Conservation (phyloP, 2,113 vertebrate species). For the Dunckerocampus dactyliophorus region DNA sequence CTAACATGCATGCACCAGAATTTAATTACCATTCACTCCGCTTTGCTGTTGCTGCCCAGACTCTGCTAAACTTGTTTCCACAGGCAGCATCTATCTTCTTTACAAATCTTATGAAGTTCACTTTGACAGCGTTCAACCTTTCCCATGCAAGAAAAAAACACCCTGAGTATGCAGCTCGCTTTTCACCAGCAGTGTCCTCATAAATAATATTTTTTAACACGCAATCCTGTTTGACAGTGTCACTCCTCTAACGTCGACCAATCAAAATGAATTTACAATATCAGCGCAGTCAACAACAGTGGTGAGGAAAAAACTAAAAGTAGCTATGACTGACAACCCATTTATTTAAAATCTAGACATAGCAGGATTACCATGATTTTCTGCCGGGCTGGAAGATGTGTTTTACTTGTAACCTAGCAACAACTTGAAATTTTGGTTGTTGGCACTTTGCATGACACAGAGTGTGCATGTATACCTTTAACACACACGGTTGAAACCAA, state of each 20-base stretch:
- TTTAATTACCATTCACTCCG: conserved; percentile 34
- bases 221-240: neutral
- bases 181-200: conserved; percentile 2
- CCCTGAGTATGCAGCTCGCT: neutral
- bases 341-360: neutral
- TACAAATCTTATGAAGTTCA: conserved; percentile 10
- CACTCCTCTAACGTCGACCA: neutral
- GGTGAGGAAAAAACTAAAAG: neutral
- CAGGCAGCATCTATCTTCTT: conserved; percentile 11
- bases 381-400: neutral
- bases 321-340: neutral
- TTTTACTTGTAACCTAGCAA: conserved; percentile 8
- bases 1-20: conserved; percentile 11
- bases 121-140: conserved; percentile 6
- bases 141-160: neutral
- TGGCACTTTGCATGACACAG: neutral
- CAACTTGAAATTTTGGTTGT: conserved; percentile 1
- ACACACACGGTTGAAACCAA: neutral
- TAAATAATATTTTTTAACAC: conserved; percentile 8
- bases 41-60: conserved; percentile 12
- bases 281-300: neutral
- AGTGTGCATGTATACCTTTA: neutral
- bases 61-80: conserved; percentile 12
- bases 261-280: conserved; percentile 2
- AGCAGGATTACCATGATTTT: conserved; percentile 1